Percentiles rank a stretch among this genome's conserved stretches.
Conservation (phyloP, 37 sponge, comb jelly and placozoan genomes). For the Geodia barretti region DNA sequence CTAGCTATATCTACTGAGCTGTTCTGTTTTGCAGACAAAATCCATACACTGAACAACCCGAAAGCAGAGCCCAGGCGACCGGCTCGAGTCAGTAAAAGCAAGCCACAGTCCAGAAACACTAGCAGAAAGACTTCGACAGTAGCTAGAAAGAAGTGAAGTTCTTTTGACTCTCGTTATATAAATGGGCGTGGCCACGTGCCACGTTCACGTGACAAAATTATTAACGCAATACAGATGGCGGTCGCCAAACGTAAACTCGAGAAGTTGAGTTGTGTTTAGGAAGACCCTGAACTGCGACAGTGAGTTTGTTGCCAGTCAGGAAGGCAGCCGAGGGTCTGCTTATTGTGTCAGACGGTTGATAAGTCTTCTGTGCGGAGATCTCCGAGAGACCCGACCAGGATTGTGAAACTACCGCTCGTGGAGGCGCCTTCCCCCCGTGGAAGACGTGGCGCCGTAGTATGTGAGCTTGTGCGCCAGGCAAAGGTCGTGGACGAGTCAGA, state of each 20-base stretch:
- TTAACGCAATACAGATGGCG: neutral
- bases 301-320: neutral
- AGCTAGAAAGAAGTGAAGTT: neutral
- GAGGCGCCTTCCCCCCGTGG: too few relatives aligned
- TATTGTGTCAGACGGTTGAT: neutral
- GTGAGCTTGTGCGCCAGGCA: neutral
- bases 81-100: neutral
- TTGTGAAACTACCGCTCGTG: too few relatives aligned
- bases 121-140: neutral
- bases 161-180: neutral
- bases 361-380: neutral
- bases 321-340: neutral
- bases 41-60: neutral
- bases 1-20: too few relatives aligned
- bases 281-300: neutral
- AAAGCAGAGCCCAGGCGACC: neutral
- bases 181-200: slow-evolving; percentile 1
- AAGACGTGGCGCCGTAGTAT: too few relatives aligned
- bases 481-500: neutral
- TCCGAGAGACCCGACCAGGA: too few relatives aligned
- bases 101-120: neutral
- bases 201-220: neutral
- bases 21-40: neutral
- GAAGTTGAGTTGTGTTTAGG: neutral
- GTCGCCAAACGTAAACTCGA: too few relatives aligned